Evolutionary conservation across 2,888 invertebrate species (phyloP), one percentile per base, ranked within the genome.

Genomic region (Drosophila birchii): DNA sequence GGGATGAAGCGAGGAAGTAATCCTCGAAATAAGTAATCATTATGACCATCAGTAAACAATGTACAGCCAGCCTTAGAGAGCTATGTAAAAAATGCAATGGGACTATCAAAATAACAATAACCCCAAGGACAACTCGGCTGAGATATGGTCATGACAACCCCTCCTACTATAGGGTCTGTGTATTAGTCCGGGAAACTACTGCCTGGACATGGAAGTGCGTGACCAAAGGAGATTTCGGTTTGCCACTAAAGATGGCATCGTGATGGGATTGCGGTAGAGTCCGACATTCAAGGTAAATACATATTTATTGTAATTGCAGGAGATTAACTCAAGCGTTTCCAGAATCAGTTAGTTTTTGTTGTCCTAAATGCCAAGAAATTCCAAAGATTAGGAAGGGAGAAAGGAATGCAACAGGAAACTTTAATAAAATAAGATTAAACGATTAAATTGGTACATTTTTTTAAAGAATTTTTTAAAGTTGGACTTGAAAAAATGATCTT

Each of bases 11-110:
- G 66, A 49, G 66, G 72, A 61, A 75, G 88, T 88, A 83, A 83
- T 83, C 82, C 88, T 82, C 78, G 72, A 82, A 88, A 83, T 88
- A 82, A 88, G 88, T 88, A 83, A 88, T 88, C 88, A 88, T 88
- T 80, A 83, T 80, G 76, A 69, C 74, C 78, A 78, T 75, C 78
- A 85, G 74, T 71, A 70, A 86, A 74, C 80, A 69, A 70, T 63
- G 43, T 41, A 55, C 23, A 29, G 54, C 41, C 60, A 61, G 59
- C 41, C 56, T 38, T n/a, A 12, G 56, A 75, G 60, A 74, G 80
- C 78, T 76, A 78, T 88, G 86, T 83, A 80, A 88, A 83, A 83
- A 88, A 79, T 80, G 86, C 83, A 86, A 79, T 75, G 68, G 75
- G 71, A 69, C 79, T 69, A 82, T 79, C 80, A 82, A 80, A 84